phyloP scores from a whole-genome alignment of 2,113 vertebrate genomes.

The Pseudopodoces humilis region DNA sequence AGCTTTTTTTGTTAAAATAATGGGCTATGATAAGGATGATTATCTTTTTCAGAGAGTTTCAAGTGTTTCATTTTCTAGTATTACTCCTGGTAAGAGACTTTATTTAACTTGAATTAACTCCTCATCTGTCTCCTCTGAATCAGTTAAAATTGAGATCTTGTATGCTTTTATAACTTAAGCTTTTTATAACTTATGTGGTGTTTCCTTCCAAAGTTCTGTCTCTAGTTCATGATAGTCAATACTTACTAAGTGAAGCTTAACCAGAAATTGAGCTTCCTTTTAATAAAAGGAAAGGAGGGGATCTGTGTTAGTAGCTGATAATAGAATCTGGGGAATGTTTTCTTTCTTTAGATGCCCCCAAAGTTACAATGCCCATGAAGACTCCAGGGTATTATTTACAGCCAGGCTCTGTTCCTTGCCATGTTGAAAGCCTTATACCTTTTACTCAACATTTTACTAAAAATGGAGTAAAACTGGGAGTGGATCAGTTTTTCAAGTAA shows the following conservation, averaged over 20 bases:
- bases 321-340: not conserved
- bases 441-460: conserved; percentile 87
- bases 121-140: not conserved
- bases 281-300: not conserved
- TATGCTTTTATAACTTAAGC: not conserved
- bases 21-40: conserved; percentile 87
- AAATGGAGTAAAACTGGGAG: conserved; percentile 83
- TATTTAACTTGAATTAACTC: not conserved
- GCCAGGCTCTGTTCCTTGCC: conserved; percentile 81
- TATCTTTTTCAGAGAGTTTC: conserved; percentile 94
- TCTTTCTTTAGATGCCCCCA: conserved; percentile 79
- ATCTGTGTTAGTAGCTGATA: not conserved
- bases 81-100: conserved; percentile 85
- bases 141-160: not conserved
- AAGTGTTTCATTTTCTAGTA: conserved; percentile 92
- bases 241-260: not conserved
- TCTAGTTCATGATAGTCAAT: not conserved
- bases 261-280: not conserved
- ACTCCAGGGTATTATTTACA: conserved; percentile 93
- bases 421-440: conserved; percentile 90
- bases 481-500: conserved; percentile 91
- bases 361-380: conserved; percentile 84
- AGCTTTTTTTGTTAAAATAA: conserved; percentile 92
- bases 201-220: not conserved
- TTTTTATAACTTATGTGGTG: not conserved